Base-by-base conservation (phyloP, 2,888 invertebrate species). In the Apeira syringaria region DNA sequence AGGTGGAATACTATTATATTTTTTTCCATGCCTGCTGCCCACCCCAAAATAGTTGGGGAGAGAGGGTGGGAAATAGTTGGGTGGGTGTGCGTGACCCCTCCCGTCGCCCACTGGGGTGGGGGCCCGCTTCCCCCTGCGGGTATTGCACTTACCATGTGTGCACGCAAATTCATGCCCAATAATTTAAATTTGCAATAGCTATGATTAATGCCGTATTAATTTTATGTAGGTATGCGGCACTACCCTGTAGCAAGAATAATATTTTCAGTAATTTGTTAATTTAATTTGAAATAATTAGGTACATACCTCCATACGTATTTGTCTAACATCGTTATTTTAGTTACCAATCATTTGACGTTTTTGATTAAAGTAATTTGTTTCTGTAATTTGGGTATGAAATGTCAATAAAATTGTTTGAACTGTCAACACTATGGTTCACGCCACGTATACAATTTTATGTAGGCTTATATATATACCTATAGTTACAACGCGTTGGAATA, bases 181-280 rank as follows among this genome's bases (percentile, higher is more conserved):
- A 85, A 87, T 88, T 87, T 86, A 88, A 89, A 87, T 88, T 88
- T 83, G 75, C 74, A 79, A 85, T 80, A 70, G 73, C 71, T 68
- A 73, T 81, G 82, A 84, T 85, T 80, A 83, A 83, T 78, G 75
- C 69, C 68, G 72, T 74, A 78, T 76, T 80, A 77, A 83, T 76
- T 48, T 47, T 54, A 55, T 30, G 38, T 54, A 55, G 25, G 38
- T 34, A 29, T 12, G 24, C 28, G 12, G 11, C 20, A 22, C 6
- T 25, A 9, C 20, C 26, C 22, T 15, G 4, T 15, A 15, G 15
- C 15, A 3, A 15, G 3, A 4, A 15, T 15, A 15, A 30, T 24
- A 35, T 30, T 30, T 27, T 20, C 12, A n/a, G 22, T 11, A 18
- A 6, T 11, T 4, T 36, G 22, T 25, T 15, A 30, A 36, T 24